Evolutionary conservation across 2,888 invertebrate species (phyloP), one percentile per base, ranked within the genome.

Genomic region (Brachypalpus laphriformis): DNA sequence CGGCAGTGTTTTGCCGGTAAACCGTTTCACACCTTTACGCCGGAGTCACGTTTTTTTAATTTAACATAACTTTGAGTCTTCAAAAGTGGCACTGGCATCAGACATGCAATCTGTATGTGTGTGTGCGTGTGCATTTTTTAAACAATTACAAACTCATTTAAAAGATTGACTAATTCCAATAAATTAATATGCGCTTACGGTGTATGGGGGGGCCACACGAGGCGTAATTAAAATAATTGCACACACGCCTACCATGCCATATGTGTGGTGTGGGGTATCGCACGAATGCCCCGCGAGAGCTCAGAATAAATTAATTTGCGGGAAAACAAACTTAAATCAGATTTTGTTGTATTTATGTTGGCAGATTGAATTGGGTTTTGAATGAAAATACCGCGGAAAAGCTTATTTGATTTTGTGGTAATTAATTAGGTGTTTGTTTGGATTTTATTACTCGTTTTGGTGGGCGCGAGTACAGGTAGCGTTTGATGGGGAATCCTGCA

Each of bases 391-490:
- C 45, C 74, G 25, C 56, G 71, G 28, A n/a, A 63, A 63, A 49
- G 63, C 34, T 71, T 65, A 65, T 82, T 76, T 71, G 70, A 45
- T 20, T 59, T 54, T 16, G 76, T 40, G 49, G 65, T 71, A 65
- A 72, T 82, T 82, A 77, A 82, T 72, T 82, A 65, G 45, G 45
- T 66, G 65, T 76, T 76, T 82, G 65, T 71, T 76, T 63, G 25
- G 7, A 42, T 11, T 51, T 37, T 49, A 2, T 51, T 54, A n/a
- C 42, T 54, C 11, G n/a, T 37, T 65, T 20, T 47, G 25, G 16
- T 25, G 11, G 42, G 16, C 2, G 7, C 7, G 7, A 7, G 42
- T 42, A 8, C 7, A 16, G 42, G 16, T 16, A 42, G 1, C 16
- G 16, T n/a, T n/a, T 11, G 2, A 11, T 11, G 11, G n/a, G 2